Evolutionary conservation across 2,797 vertebrate species (phyloP).

Genomic region (Halcyon smyrnensis): DNA sequence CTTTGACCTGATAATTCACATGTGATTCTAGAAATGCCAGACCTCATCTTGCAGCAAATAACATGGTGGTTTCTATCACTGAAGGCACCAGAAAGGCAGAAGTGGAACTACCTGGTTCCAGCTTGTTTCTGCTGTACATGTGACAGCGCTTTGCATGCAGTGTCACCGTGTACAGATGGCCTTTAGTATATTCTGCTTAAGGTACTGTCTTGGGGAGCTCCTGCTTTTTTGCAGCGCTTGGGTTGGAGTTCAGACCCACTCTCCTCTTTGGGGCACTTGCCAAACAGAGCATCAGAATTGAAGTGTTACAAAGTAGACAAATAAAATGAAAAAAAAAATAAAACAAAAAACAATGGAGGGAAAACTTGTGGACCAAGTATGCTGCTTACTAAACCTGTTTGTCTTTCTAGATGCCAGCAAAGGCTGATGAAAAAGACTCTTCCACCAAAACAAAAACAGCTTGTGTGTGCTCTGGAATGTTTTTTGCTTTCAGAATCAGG

Average conservation of each 20-base stretch:
- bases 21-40: not conserved
- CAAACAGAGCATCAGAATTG: not conserved
- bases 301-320: not conserved
- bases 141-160: not conserved
- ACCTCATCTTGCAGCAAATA: not conserved
- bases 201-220: not conserved
- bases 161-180: not conserved
- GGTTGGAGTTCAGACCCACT: not conserved
- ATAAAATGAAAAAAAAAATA: not conserved
- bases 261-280: not conserved
- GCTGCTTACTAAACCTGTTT: not conserved
- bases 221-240: fast-evolving
- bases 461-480: not conserved
- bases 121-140: not conserved
- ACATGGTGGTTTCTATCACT: not conserved
- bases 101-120: not conserved
- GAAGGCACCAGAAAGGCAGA: not conserved
- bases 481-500: not conserved
- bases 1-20: not conserved
- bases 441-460: not conserved
- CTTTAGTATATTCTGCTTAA: not conserved
- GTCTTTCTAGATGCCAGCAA: not conserved
- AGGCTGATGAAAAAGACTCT: conserved; percentile 12
- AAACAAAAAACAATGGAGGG: not conserved
- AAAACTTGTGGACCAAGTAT: not conserved